These are phyloP conservation scores for Tokudaia tokunoshimensis DNA, from an alignment of 2,797 vertebrate species.

Conservation along the genomic window DNA sequence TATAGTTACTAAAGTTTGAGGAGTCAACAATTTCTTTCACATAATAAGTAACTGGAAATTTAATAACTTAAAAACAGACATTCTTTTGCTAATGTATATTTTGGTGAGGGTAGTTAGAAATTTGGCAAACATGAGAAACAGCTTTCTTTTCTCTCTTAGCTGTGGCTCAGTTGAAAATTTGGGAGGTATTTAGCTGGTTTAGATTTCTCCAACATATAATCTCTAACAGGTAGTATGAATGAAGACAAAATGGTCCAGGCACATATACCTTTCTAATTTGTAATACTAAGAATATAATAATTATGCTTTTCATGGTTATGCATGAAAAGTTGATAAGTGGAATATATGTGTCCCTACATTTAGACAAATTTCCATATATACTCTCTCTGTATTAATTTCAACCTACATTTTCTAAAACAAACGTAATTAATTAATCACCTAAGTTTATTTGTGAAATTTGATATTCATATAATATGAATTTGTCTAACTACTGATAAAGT, in stretches of 20 bases:
- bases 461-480: slow-evolving; percentile 1
- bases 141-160: neutral
- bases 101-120: neutral
- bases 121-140: neutral
- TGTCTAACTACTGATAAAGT: neutral
- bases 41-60: neutral
- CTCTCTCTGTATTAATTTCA: neutral
- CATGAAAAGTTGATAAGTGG: neutral
- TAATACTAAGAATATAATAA: neutral
- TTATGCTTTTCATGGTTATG: neutral
- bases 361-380: neutral
- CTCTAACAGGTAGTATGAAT: neutral
- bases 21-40: neutral
- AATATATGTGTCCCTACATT: neutral
- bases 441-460: slow-evolving; percentile 20
- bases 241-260: neutral
- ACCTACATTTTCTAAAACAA: neutral
- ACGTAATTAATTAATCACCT: neutral
- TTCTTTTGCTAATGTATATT: neutral
- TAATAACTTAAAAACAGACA: neutral
- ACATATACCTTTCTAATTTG: slow-evolving; percentile 8
- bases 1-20: neutral
- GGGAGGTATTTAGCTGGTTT: neutral
- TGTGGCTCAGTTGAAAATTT: neutral
- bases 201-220: neutral